Conservation (phyloP, 1,140 invertebrate genomes). For the Samia ricini region DNA sequence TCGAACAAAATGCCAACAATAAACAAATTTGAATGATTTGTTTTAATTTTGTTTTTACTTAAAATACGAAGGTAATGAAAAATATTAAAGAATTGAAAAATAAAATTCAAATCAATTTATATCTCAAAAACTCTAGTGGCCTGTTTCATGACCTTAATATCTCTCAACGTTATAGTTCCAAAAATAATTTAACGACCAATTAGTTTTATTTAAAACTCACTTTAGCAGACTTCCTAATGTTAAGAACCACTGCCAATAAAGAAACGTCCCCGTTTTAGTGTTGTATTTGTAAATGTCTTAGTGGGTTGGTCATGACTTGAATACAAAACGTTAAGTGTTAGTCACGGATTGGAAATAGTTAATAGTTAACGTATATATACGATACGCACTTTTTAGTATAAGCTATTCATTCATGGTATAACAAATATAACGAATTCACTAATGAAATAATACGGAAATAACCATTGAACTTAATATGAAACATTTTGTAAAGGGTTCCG, state of each 20-base stretch:
- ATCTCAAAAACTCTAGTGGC: background rate
- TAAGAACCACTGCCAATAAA: background rate
- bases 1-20: too few species aligned
- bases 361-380: background rate
- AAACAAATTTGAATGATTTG: too few species aligned
- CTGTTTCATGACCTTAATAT: background rate
- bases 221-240: background rate
- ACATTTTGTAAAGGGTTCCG: background rate
- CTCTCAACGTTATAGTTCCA: background rate
- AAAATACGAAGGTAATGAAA: too few species aligned
- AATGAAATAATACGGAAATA: background rate
- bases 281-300: background rate
- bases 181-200: background rate
- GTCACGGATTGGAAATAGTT: conserved; percentile 1
- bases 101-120: too few species aligned
- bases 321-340: conserved; percentile 5
- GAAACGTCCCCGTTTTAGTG: background rate
- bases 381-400: too few species aligned
- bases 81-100: too few species aligned
- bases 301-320: conserved; percentile 6
- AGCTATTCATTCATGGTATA: background rate
- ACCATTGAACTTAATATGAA: background rate
- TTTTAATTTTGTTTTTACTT: too few species aligned
- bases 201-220: background rate
- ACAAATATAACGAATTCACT: background rate